Evolutionary conservation across 2,888 invertebrate species (phyloP).

Genomic region (Zaprionus bogoriensis): DNA sequence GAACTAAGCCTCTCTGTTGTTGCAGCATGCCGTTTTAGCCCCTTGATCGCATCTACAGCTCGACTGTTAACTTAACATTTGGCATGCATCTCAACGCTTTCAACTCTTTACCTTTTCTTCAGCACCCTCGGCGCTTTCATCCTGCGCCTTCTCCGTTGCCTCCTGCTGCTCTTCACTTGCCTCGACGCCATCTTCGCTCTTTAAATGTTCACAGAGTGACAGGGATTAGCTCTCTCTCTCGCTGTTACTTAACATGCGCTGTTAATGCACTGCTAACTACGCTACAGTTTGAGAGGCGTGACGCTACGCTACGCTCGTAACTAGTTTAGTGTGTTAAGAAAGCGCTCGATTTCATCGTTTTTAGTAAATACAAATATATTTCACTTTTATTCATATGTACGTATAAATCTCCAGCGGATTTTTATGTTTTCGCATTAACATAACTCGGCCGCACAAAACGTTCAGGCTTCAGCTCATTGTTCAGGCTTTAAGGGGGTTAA

Average conservation of each 20-base stretch:
- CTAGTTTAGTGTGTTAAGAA: slow-evolving; percentile 47
- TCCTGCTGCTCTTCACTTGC: slow-evolving; percentile 1
- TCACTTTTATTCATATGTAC: slow-evolving; percentile 52
- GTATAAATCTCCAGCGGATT: slow-evolving; percentile 63
- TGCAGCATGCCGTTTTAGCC: slow-evolving; percentile 49
- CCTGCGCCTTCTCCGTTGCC: slow-evolving; percentile 17
- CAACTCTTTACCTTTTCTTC: slow-evolving; percentile 60
- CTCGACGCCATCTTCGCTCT: slow-evolving; percentile 50
- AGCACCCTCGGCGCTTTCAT: slow-evolving; percentile 42
- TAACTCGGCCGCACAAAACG: slow-evolving; percentile 64
- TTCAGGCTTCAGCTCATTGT: slow-evolving; percentile 36
- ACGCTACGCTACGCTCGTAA: neutral
- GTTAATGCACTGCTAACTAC: slow-evolving; percentile 43
- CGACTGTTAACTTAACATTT: slow-evolving; percentile 35
- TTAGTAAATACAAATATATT: slow-evolving; percentile 76
- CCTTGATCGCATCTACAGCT: slow-evolving; percentile 23
- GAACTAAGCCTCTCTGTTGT: slow-evolving; percentile 28
- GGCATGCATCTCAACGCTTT: slow-evolving; percentile 34
- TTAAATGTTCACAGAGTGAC: slow-evolving; percentile 33
- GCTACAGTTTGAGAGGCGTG: too few relatives aligned
- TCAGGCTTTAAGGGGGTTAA: neutral
- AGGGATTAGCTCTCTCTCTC: slow-evolving; percentile 3
- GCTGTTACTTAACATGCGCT: slow-evolving; percentile 42
- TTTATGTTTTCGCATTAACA: slow-evolving; percentile 76
- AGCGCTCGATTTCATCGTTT: slow-evolving; percentile 39